Evolutionary conservation across 2,888 invertebrate genomes (phyloP).

Genomic region (Synergus gifuensis): DNA sequence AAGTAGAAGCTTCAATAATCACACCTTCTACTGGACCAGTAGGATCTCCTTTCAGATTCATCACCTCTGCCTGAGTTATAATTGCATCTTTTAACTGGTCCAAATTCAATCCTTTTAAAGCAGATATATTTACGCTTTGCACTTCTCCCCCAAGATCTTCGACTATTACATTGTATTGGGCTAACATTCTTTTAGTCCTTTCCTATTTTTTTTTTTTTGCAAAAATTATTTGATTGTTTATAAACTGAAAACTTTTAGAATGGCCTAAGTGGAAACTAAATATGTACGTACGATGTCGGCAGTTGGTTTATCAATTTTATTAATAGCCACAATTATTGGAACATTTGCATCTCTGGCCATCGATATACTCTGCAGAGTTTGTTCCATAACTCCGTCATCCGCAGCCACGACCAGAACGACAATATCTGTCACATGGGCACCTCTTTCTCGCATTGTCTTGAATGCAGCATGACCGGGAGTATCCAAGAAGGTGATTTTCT

Average conservation of each 20-base stretch:
- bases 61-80: constrained; percentile 89
- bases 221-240: background rate
- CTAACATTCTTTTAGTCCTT: constrained; percentile 85
- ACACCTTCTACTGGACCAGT: constrained; percentile 92
- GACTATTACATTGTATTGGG: constrained; percentile 88
- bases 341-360: constrained; percentile 91
- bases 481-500: constrained; percentile 95
- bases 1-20: constrained; percentile 91
- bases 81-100: constrained; percentile 90
- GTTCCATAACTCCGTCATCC: constrained; percentile 99
- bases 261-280: background rate
- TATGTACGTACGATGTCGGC: constrained; percentile 91
- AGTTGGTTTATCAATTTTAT: constrained; percentile 97
- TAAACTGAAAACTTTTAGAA: background rate
- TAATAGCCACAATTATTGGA: constrained; percentile 97
- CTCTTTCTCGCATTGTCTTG: constrained; percentile 93
- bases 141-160: constrained; percentile 96
- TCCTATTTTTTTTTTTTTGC: constrained; percentile 79
- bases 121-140: constrained; percentile 95
- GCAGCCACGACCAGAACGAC: constrained; percentile 98
- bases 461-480: constrained; percentile 99
- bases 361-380: constrained; percentile 94
- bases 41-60: constrained; percentile 92
- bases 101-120: constrained; percentile 90
- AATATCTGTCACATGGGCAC: constrained; percentile 96